phyloP scores from a whole-genome alignment of 2,113 vertebrate species.

The Suricata suricatta region DNA sequence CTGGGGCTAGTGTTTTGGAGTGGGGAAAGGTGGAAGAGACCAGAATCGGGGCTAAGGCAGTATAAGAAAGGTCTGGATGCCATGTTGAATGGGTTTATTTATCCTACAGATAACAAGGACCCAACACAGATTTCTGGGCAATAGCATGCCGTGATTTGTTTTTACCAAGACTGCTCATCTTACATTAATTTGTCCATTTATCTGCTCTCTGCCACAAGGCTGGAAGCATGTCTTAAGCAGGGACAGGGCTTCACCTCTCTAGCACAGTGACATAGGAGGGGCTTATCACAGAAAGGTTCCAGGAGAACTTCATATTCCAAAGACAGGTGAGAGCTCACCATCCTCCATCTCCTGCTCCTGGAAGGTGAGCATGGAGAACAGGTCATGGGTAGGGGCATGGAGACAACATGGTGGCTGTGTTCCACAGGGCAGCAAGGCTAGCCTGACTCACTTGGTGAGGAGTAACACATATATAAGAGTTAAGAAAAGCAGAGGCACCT shows the following conservation, averaged over 20 bases:
- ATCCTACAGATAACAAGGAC: background rate
- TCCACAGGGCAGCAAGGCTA: background rate
- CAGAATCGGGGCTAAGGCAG: background rate
- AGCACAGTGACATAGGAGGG: background rate
- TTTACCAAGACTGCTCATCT: background rate
- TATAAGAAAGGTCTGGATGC: background rate
- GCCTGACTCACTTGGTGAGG: background rate
- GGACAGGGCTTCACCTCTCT: background rate
- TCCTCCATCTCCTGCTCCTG: background rate
- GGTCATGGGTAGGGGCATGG: background rate
- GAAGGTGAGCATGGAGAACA: background rate
- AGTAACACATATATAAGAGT: background rate
- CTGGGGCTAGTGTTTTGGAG: background rate
- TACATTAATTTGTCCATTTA: background rate
- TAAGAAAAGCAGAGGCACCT: background rate
- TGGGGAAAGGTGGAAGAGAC: background rate
- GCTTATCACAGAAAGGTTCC: background rate
- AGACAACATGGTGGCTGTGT: background rate
- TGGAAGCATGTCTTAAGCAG: background rate
- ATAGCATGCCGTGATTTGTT: background rate
- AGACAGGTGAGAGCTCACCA: background rate
- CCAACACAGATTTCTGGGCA: background rate
- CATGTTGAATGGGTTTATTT: background rate
- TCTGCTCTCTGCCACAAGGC: background rate
- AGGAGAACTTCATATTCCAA: background rate